Evolutionary conservation across 2,888 invertebrate species (phyloP).

Genomic region (Marasmarcha lunaedactyla): DNA sequence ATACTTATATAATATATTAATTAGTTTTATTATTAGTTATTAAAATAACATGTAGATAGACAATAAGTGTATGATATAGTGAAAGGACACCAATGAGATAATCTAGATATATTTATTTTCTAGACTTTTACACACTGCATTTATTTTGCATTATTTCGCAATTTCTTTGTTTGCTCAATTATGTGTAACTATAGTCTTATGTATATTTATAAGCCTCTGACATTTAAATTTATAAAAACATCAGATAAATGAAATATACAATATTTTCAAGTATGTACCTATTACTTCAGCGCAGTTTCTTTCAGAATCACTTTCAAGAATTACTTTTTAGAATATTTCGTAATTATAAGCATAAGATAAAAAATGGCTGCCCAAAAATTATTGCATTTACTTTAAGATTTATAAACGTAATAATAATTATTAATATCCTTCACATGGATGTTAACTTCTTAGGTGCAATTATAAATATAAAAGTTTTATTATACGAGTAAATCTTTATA

Average conservation of each 20-base stretch:
- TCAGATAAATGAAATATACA: too few species aligned
- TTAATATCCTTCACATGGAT: constrained; percentile 31
- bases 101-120: constrained; percentile 23
- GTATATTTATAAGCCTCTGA: too few species aligned
- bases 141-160: constrained; percentile 36
- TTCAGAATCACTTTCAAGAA: too few species aligned
- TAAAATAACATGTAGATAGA: too few species aligned
- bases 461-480: constrained; percentile 33
- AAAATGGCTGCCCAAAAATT: constrained; percentile 50
- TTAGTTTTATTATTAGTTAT: too few species aligned
- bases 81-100: constrained; percentile 48
- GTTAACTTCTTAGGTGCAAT: constrained; percentile 51
- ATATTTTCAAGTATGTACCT: too few species aligned
- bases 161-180: constrained; percentile 40
- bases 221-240: too few species aligned
- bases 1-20: too few species aligned
- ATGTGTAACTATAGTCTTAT: too few species aligned
- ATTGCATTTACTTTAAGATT: constrained; percentile 51
- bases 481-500: constrained; percentile 22
- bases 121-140: constrained; percentile 28
- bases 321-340: too few species aligned
- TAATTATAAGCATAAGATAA: too few species aligned
- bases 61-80: constrained; percentile 12
- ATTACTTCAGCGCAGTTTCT: too few species aligned
- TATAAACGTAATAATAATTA: constrained; percentile 31